Evolutionary conservation across 1,140 invertebrate genomes (phyloP).

Genomic region (Drosophila quadrilineata): DNA sequence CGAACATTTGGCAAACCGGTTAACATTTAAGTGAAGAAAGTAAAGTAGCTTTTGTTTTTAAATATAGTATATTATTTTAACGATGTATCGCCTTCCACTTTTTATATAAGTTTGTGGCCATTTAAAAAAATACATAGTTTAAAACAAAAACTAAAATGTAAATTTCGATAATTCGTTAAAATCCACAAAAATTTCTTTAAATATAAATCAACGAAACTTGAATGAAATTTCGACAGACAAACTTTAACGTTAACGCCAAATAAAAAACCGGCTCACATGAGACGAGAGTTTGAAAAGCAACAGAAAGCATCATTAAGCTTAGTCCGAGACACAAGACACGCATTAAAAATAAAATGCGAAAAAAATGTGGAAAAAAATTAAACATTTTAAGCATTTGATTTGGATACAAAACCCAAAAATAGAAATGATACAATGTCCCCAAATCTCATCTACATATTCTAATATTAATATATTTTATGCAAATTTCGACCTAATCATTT

Average conservation of each 20-base stretch:
- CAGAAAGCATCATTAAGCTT: conserved; percentile 32
- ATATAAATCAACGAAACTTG: conserved; percentile 28
- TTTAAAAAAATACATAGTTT: conserved; percentile 48
- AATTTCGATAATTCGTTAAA: conserved; percentile 33
- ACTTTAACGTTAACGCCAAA: conserved; percentile 41
- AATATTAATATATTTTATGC: conserved; percentile 59
- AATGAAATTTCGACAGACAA: conserved; percentile 48
- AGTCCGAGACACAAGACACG: conserved; percentile 13
- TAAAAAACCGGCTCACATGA: conserved; percentile 57
- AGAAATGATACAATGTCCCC: conserved; percentile 69
- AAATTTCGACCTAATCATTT: conserved; percentile 72
- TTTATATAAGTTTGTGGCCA: conserved; percentile 1
- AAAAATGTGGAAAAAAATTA: conserved; percentile 24
- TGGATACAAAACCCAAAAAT: conserved; percentile 51
- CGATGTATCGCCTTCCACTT: not conserved
- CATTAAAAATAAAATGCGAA: too few relatives aligned
- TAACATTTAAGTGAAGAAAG: conserved; percentile 19
- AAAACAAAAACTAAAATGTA: conserved; percentile 32
- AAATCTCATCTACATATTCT: conserved; percentile 48
- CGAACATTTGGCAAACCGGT: conserved; percentile 15
- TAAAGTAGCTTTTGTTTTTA: too few relatives aligned
- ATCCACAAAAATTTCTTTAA: conserved; percentile 41
- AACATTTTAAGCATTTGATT: conserved; percentile 52
- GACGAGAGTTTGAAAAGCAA: not conserved
- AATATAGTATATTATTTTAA: not conserved